Conservation (phyloP, 2,113 vertebrate species). For the Brachypteracias leptosomus region DNA sequence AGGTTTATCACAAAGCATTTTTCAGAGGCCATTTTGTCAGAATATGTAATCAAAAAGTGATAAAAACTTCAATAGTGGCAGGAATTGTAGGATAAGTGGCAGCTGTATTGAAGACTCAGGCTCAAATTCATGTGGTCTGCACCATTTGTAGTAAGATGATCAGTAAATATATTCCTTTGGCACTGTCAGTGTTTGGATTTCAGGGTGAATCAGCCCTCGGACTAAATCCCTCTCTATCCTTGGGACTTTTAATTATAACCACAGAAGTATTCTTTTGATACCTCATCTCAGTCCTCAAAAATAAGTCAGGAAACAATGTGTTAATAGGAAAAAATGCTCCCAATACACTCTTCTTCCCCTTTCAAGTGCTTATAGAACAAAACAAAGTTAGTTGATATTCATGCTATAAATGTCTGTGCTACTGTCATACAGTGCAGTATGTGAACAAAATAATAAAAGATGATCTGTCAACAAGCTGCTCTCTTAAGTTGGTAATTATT, state of each 20-base stretch:
- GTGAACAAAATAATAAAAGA: slow-evolving; percentile 70
- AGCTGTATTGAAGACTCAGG: neutral
- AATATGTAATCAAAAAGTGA: neutral
- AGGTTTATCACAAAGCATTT: neutral
- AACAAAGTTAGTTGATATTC: slow-evolving; percentile 64
- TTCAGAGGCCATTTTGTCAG: neutral
- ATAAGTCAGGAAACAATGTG: neutral
- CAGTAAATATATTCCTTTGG: neutral
- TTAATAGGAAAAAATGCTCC: slow-evolving; percentile 5
- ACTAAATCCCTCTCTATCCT: neutral
- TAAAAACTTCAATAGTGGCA: neutral
- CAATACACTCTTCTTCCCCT: neutral
- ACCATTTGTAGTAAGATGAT: neutral
- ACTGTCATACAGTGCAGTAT: slow-evolving; percentile 67
- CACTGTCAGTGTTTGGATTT: neutral
- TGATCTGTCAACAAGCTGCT: slow-evolving; percentile 75
- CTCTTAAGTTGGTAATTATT: slow-evolving; percentile 70
- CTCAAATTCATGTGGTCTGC: neutral
- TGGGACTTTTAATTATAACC: neutral
- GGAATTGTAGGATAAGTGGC: neutral
- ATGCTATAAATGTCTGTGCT: slow-evolving; percentile 62
- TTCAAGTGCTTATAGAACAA: slow-evolving; percentile 24
- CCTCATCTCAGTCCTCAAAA: neutral
- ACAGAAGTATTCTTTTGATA: neutral
- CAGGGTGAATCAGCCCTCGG: neutral